Evolutionary conservation across 2,888 invertebrate genomes (phyloP), one percentile per base, ranked within the genome.

Genomic region (Caenorhabditis wallacei): DNA sequence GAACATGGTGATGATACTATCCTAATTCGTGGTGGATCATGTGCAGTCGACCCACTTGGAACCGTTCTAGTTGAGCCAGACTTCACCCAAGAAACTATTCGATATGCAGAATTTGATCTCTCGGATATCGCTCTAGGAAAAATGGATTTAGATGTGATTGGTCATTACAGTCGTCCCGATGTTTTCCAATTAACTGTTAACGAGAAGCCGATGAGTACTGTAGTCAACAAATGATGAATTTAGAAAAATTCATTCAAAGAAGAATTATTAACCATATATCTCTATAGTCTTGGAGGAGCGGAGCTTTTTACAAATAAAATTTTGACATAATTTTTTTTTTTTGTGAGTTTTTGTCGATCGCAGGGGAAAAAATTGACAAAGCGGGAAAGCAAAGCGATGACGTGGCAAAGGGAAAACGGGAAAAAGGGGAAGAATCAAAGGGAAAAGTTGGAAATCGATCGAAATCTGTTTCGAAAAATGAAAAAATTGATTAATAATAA

Each of bases 1-100:
- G 80, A 84, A n/a, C 56, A 84, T 18, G 84, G 80, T 22, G 80
- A 87, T 37, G 85, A 87, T 2, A 81, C 80, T 22, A 74, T 85
- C 4, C 76, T 90, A 10, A 90, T 90, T 53, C 82, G 89, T 18
- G 90, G 90, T 8, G 90, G 90, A 13, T 89, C 89, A 0, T 90
- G 90, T 75, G 90, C 87, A 4, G 83, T 90, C 8, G 85, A 87
- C 53, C 90, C 90, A 11, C 68, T 90, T 1, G 90, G 90, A 16
- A 86, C 84, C 2, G 88, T 90, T 8, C 84, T 90, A 8, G 78
- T 89, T 4, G 86, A 86, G 69, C 90, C 90, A 3, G 85, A 89
- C 48, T 87, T 85, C 69, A 64, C 71, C 0, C 72, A 81, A 30
- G 85, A 87, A 59, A 85, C 76, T 20, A 66, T 87, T n/a, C 72